These are phyloP conservation scores for Drosophila quadrilineata DNA, from an alignment of 1,140 invertebrate species.

Conservation along the genomic window DNA sequence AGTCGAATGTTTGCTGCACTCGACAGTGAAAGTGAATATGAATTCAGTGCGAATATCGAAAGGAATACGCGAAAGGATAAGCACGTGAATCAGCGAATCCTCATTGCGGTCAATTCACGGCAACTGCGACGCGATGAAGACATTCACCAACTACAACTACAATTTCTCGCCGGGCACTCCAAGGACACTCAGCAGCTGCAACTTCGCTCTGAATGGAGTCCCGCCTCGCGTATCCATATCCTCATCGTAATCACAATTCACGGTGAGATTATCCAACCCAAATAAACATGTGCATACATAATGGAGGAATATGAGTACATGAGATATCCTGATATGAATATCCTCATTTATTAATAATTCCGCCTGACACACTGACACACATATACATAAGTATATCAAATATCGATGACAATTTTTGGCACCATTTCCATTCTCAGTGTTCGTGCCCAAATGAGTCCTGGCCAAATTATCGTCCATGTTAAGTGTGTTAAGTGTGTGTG, in stretches of 20 bases:
- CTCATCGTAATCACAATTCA: slow-evolving; percentile 33
- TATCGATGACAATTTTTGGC: slow-evolving; percentile 4
- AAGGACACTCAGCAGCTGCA: neutral
- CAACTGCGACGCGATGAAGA: slow-evolving; percentile 56
- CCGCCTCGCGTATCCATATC: slow-evolving; percentile 1
- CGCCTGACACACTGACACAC: neutral
- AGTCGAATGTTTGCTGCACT: slow-evolving; percentile 17
- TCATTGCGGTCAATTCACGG: neutral
- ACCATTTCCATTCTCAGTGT: slow-evolving; percentile 7
- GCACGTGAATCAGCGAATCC: neutral
- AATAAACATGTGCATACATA: too few species aligned
- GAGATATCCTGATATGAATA: too few species aligned
- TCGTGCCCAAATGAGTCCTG: slow-evolving; percentile 18
- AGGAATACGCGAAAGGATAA: too few species aligned
- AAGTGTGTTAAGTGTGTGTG: slow-evolving; percentile 42
- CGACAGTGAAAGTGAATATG: too few species aligned
- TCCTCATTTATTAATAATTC: too few species aligned
- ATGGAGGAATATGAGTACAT: too few species aligned
- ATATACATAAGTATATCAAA: neutral
- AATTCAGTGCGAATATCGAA: slow-evolving; percentile 1
- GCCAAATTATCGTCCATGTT: slow-evolving; percentile 52
- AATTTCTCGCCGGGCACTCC: slow-evolving; percentile 69
- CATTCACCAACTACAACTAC: slow-evolving; percentile 71
- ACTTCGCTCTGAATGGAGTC: neutral
- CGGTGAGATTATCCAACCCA: too few species aligned